Base-by-base conservation (phyloP, 2,113 vertebrate species). In the Arenaria interpres region DNA sequence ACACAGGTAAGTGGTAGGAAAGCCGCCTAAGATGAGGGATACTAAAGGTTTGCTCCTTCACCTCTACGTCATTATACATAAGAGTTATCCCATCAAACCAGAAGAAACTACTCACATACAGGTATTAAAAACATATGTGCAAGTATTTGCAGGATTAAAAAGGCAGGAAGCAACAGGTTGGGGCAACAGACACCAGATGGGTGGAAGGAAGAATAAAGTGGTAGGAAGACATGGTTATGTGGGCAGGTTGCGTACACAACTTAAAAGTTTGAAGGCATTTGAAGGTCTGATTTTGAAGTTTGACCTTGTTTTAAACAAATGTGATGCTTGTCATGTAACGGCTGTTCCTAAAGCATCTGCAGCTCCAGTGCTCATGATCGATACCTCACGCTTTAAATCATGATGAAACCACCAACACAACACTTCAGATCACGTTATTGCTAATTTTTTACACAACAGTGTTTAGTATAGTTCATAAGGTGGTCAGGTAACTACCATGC, bases 131-230 rank as follows among this genome's bases (percentile, higher is more conserved):
- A 71, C 45, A 43, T 6, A 77, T 1, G 15, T 62, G 48, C 80
- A 97, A 93, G 86, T 90, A 73, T 68, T 80, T 78, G 66, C 79
- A 94, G 69, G 83, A 96, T 73, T 81, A 66, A 91, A 89, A 64
- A 92, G 85, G 94, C 88, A 93, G 66, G 90, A 96, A 94, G 77
- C 76, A 92, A 97, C 95, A 87, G 73, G 86, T 10, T 92, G 28
- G 69, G 88, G 64, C 92, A 96, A 75, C 33, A 89, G 37, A 77
- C 48, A 92, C 10, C 60, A 89, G 45, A 90, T 79, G 45, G 35
- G 74, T 75, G 57, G 66, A 92, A 92, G 62, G 51, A 81, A 89
- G 64, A 87, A 91, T 84, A 60, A 80, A 66, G n/a, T 66, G 51
- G 75, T 75, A 87, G 88, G 46, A 94, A 92, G 72, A 72, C 53